Evolutionary conservation across 2,888 invertebrate genomes (phyloP).

Genomic region (Lingula anatina): DNA sequence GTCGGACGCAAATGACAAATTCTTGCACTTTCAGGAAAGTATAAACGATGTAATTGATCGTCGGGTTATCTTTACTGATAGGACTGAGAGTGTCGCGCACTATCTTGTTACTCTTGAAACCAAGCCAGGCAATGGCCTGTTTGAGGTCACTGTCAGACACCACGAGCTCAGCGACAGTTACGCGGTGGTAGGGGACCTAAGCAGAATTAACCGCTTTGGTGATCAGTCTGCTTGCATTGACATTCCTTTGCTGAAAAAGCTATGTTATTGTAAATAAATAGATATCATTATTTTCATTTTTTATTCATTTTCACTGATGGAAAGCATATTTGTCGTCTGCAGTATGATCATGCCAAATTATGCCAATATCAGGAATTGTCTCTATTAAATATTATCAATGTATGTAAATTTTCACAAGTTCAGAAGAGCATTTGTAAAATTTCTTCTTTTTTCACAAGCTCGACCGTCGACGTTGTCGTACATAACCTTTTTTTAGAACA

Average conservation of each 20-base stretch:
- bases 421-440: too few relatives aligned
- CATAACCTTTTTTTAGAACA: too few relatives aligned
- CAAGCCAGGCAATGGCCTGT: slow-evolving; percentile 66
- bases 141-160: slow-evolving; percentile 73
- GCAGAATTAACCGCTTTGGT: slow-evolving; percentile 52
- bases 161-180: slow-evolving; percentile 37
- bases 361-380: too few relatives aligned
- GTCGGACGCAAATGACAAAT: slow-evolving; percentile 21
- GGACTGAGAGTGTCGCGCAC: slow-evolving; percentile 12
- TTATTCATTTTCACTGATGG: too few relatives aligned
- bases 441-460: too few relatives aligned
- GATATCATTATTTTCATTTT: too few relatives aligned
- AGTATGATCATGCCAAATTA: too few relatives aligned
- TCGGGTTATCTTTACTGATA: slow-evolving; percentile 17
- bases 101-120: slow-evolving; percentile 64
- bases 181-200: slow-evolving; percentile 62
- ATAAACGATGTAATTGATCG: slow-evolving; percentile 44
- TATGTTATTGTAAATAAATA: slow-evolving; percentile 49
- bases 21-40: slow-evolving; percentile 25
- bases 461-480: too few relatives aligned
- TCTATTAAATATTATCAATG: too few relatives aligned
- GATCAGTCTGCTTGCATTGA: slow-evolving; percentile 50
- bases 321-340: too few relatives aligned
- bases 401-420: too few relatives aligned
- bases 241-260: slow-evolving; percentile 28